Base-by-base conservation (phyloP, 2,797 vertebrate species). In the Sebastolobus altivelis region DNA sequence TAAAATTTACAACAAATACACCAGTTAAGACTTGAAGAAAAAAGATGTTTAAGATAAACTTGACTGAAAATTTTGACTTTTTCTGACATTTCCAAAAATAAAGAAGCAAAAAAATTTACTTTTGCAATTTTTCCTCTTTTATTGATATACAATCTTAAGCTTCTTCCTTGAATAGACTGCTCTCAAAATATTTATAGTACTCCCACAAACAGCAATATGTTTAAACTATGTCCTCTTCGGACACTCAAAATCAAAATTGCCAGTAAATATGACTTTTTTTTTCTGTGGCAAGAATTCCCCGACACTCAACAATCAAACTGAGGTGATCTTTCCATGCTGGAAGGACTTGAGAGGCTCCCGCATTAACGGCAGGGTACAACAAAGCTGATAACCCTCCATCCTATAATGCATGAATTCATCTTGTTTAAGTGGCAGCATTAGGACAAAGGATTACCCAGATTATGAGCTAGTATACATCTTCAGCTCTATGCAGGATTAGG, bases 381-480 rank as follows among this genome's bases (percentile, higher is more conserved):
- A 85, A 77, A 80, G 65, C 82, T 86, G 69, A 74, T 76, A 85
- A 82, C 49, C 8, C 43, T 74, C 40, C 6, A 43, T 40, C 22
- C 77, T 12, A 65, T 86, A 76, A 85, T 52, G 33, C 74, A 85
- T 43, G 13, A 22, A 43, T 59, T 85, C 72, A 91, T 84, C 76
- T 79, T 12, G 79, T 61, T 83, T 88, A 89, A 90, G 83, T 81
- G 72, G 85, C 74, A 83, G 88, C 7, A 80, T 90, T 81, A 90
- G 70, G 77, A 83, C 65, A 73, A 80, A 86, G 83, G 83, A 88
- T 92, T 82, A 89, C 49, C 59, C 80, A 75, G 77, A 87, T 85
- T 79, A 87, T 65, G 43, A 81, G 63, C 56, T 61, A 38, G 55
- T 65, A 43, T 27, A 77, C 55, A 77, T 81, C 69, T 31, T 71